These are phyloP conservation scores for Tromatobia lineatoria DNA, from an alignment of 2,888 invertebrate genomes.

Conservation along the genomic window DNA sequence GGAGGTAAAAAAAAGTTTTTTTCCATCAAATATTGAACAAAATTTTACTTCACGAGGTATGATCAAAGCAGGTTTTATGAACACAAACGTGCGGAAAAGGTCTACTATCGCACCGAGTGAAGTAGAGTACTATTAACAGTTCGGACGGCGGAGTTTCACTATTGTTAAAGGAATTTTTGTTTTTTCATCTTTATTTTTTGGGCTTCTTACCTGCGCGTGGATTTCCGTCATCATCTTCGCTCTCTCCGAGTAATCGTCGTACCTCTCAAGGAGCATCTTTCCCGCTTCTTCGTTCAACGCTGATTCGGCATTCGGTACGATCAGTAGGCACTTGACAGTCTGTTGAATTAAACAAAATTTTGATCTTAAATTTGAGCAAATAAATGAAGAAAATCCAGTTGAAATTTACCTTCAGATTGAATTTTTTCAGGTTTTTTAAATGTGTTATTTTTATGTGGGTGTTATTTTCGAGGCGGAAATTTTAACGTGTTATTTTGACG, in stretches of 20 bases:
- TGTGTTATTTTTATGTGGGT: too few relatives aligned
- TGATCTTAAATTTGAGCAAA: too few relatives aligned
- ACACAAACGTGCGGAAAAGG: too few relatives aligned
- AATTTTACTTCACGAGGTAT: too few relatives aligned
- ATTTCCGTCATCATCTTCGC: conserved; percentile 97
- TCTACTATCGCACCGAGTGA: too few relatives aligned
- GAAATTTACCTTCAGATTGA: background rate
- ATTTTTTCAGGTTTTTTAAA: too few relatives aligned
- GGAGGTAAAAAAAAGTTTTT: too few relatives aligned
- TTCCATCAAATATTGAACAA: too few relatives aligned
- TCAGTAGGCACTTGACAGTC: conserved; percentile 97
- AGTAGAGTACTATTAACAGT: too few relatives aligned
- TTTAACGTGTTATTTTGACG: too few relatives aligned
- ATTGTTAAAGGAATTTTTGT: background rate
- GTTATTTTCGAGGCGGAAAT: too few relatives aligned
- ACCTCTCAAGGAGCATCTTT: conserved; percentile 95
- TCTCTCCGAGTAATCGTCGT: conserved; percentile 96
- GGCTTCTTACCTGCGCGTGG: conserved; percentile 88
- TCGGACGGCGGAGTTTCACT: background rate
- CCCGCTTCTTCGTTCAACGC: conserved; percentile 99
- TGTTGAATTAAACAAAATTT: conserved; percentile 82
- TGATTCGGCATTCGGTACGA: conserved; percentile 98
- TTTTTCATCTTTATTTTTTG: background rate
- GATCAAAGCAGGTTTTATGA: too few relatives aligned
- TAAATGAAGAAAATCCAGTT: background rate